These are phyloP conservation scores for Eira barbara DNA, from an alignment of 2,113 vertebrate species.

Conservation along the genomic window DNA sequence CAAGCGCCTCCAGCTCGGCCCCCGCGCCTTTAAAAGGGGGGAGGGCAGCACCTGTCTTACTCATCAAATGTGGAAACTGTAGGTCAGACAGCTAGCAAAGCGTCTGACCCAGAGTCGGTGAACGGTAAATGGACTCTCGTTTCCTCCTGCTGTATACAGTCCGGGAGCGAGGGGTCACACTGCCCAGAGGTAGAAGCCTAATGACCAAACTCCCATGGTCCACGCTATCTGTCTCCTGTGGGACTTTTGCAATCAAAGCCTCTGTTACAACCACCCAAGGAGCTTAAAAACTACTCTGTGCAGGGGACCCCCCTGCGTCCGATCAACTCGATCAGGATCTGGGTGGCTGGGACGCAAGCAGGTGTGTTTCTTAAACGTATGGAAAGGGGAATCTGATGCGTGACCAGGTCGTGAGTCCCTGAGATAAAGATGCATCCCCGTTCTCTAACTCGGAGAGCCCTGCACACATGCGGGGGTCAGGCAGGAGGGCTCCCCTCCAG, in stretches of 20 bases:
- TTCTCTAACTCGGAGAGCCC: background rate
- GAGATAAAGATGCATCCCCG: background rate
- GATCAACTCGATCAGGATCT: background rate
- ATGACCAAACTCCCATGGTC: background rate
- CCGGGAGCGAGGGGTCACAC: background rate
- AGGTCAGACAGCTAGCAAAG: background rate
- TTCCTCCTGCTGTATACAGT: background rate
- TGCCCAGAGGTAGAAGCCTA: background rate
- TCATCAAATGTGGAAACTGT: background rate
- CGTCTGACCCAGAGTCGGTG: background rate
- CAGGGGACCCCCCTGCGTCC: background rate
- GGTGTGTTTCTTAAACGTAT: background rate
- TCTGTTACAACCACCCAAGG: background rate
- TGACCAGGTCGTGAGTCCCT: rapidly evolving
- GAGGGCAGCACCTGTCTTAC: background rate
- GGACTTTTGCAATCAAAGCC: background rate
- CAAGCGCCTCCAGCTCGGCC: background rate
- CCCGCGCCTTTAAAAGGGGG: background rate
- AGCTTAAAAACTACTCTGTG: background rate
- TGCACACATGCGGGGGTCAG: background rate
- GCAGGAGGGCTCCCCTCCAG: background rate
- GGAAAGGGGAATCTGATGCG: background rate
- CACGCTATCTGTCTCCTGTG: rapidly evolving
- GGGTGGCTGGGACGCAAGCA: background rate
- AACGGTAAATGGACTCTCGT: too few relatives aligned